Conservation (phyloP, 2,797 vertebrate genomes). For the Rhynchonycteris naso region DNA sequence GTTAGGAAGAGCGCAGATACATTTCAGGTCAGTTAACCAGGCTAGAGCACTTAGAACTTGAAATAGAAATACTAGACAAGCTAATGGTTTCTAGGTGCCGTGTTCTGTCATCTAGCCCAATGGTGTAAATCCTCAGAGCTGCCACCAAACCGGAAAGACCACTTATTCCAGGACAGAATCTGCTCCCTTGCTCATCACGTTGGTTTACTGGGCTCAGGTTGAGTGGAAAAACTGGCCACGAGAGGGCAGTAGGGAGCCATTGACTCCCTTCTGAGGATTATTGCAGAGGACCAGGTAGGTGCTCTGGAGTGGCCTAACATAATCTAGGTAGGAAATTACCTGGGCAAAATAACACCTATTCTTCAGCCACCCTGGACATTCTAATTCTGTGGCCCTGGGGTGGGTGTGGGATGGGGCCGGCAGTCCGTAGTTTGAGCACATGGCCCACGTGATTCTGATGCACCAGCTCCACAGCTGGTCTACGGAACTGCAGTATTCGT, state of each 20-base stretch:
- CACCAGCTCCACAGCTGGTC: background rate
- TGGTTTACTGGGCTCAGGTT: background rate
- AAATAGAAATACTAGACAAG: background rate
- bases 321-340: background rate
- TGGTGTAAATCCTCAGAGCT: background rate
- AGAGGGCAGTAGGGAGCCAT: conserved; percentile 48
- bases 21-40: background rate
- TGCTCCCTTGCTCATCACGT: accelerated
- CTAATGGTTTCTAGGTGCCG: background rate
- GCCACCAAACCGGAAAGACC: background rate
- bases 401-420: too few species aligned
- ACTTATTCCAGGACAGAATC: background rate
- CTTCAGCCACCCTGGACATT: background rate
- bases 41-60: background rate
- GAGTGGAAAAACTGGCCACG: background rate
- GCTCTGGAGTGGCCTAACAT: accelerated
- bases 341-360: background rate
- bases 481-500: background rate
- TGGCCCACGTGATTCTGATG: background rate
- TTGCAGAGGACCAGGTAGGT: background rate
- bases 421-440: background rate
- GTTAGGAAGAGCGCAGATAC: background rate
- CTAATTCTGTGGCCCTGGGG: background rate
- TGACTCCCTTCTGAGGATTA: accelerated
- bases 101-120: background rate